phyloP scores from a whole-genome alignment of 2,113 vertebrate species.

The Mungos mungo region DNA sequence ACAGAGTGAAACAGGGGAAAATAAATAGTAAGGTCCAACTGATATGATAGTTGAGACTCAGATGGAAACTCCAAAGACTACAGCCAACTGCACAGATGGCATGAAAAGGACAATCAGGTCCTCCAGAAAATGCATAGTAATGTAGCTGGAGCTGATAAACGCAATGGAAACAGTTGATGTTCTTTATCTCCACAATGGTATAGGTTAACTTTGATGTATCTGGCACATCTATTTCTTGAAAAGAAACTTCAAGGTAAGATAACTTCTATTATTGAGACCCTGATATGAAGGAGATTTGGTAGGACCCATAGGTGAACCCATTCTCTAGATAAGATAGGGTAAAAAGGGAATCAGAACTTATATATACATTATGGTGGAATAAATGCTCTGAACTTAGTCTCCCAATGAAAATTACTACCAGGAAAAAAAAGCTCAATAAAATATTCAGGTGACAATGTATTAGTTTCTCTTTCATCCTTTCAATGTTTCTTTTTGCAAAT shows the following conservation, averaged over 20 bases:
- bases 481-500: not conserved
- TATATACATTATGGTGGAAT: not conserved
- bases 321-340: not conserved
- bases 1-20: not conserved
- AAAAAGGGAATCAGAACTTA: not conserved
- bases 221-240: conserved; percentile 63
- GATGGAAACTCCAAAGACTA: not conserved
- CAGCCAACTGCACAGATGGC: not conserved
- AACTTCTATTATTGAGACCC: not conserved
- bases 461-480: not conserved
- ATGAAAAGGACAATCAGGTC: not conserved
- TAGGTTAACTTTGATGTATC: not conserved
- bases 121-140: not conserved
- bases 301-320: not conserved
- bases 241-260: not conserved
- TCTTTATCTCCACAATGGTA: conserved; percentile 58
- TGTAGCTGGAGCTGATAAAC: conserved; percentile 6
- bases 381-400: not conserved
- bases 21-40: not conserved
- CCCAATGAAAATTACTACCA: not conserved
- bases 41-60: not conserved
- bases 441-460: not conserved
- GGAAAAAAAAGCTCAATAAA: not conserved
- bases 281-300: not conserved
- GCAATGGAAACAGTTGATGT: conserved; percentile 56